Percentiles rank a stretch among this genome's conserved stretches.
These are phyloP conservation scores for Epinotia ramella DNA, from an alignment of 2,888 invertebrate species.

Conservation along the genomic window DNA sequence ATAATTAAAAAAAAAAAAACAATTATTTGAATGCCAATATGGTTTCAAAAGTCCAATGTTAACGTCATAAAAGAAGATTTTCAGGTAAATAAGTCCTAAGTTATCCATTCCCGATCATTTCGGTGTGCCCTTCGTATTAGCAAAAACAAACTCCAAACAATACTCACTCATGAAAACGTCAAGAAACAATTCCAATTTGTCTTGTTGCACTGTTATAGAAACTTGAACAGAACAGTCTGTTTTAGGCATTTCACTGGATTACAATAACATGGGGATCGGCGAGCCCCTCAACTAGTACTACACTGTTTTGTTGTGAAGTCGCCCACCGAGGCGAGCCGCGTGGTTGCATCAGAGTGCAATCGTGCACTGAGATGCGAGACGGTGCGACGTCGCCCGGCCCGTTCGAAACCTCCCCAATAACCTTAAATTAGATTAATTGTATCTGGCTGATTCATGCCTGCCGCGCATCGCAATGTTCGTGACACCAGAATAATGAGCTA, in stretches of 20 bases:
- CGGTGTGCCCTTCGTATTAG: neutral
- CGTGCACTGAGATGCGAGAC: slow-evolving; percentile 73
- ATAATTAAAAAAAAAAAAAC: too few relatives aligned
- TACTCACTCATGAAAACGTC: slow-evolving; percentile 85
- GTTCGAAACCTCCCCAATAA: slow-evolving; percentile 79
- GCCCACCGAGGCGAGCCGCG: slow-evolving; percentile 43
- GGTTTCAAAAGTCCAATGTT: too few relatives aligned
- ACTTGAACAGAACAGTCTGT: slow-evolving; percentile 80
- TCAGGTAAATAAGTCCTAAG: too few relatives aligned
- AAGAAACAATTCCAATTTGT: slow-evolving; percentile 79
- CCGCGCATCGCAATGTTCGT: slow-evolving; percentile 67
- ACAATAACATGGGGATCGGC: slow-evolving; percentile 65
- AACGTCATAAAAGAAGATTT: too few relatives aligned
- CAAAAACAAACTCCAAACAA: slow-evolving; percentile 42
- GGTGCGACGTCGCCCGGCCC: slow-evolving; percentile 76
- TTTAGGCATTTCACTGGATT: slow-evolving; percentile 80
- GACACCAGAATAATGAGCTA: slow-evolving; percentile 77
- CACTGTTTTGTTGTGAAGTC: slow-evolving; percentile 42
- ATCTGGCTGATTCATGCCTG: slow-evolving; percentile 81
- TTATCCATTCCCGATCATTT: too few relatives aligned
- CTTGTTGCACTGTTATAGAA: slow-evolving; percentile 79
- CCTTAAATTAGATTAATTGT: slow-evolving; percentile 85
- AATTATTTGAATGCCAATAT: too few relatives aligned
- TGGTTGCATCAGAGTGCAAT: slow-evolving; percentile 54
- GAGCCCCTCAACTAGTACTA: slow-evolving; percentile 49